A percentile compares a stretch with the other conserved stretches of the same genome.
Evolutionary conservation across 2,797 vertebrate genomes (phyloP).

Genomic region (Poecilia gillii): DNA sequence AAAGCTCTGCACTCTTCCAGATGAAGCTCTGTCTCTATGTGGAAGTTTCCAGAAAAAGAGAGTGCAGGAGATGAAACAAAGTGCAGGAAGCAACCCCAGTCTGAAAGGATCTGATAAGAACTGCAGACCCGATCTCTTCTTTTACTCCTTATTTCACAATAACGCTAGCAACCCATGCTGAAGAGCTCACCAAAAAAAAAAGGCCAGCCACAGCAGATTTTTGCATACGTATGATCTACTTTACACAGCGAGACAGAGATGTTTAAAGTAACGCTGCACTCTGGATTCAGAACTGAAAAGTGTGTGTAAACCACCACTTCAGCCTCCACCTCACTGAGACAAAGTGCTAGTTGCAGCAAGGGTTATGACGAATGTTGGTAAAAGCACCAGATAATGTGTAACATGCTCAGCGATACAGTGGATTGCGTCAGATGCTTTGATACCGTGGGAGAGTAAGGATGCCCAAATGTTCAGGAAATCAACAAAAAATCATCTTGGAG

Average conservation of each 20-base stretch:
- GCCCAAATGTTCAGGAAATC: no score
- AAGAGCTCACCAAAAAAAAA: background rate
- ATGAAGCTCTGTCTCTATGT: slow-evolving; percentile 34
- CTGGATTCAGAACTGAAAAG: background rate
- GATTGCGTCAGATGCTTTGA: no score
- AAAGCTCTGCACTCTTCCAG: slow-evolving; percentile 29
- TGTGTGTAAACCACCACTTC: background rate
- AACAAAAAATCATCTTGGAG: no score
- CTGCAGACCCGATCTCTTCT: slow-evolving; percentile 28
- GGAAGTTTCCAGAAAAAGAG: slow-evolving; percentile 45
- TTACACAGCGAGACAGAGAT: background rate
- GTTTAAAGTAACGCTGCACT: background rate
- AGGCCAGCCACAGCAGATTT: background rate
- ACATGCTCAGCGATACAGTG: no score
- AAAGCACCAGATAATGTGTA: no score
- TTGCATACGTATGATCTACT: background rate
- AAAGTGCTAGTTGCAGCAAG: background rate
- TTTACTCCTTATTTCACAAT: slow-evolving; percentile 10
- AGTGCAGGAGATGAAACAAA: slow-evolving; percentile 40
- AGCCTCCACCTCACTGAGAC: background rate
- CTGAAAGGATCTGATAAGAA: slow-evolving; percentile 37
- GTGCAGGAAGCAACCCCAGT: slow-evolving; percentile 33
- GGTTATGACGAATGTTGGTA: no score
- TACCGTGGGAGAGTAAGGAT: no score
- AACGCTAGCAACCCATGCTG: slow-evolving; percentile 59